Percentiles rank a stretch among this genome's conserved stretches.
Conservation (phyloP, 2,797 vertebrate genomes). For the Megalops cyprinoides region DNA sequence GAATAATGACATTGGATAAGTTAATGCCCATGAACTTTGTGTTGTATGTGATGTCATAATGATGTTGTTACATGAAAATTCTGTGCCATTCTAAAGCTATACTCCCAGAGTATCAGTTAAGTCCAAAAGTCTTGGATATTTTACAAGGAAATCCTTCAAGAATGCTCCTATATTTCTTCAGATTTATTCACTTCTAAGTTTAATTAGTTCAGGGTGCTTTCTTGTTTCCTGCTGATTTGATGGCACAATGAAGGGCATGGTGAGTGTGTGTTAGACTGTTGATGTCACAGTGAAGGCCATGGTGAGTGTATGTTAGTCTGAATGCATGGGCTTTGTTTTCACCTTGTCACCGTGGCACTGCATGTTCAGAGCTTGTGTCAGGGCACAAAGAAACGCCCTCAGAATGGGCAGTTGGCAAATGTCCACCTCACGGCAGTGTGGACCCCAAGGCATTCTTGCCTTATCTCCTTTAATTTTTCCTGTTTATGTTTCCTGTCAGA, state of each 20-base stretch:
- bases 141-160: not conserved
- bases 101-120: not conserved
- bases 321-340: not conserved
- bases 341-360: not conserved
- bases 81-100: not conserved
- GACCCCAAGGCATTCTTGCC: conserved; percentile 45
- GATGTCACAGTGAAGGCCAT: too few species aligned
- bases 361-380: not conserved
- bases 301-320: not conserved
- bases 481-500: conserved; percentile 76
- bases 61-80: too few species aligned
- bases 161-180: too few species aligned
- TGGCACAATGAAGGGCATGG: too few species aligned
- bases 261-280: not conserved
- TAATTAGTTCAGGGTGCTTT: not conserved
- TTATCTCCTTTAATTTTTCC: conserved; percentile 72
- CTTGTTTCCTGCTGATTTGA: too few species aligned
- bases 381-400: not conserved
- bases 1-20: too few species aligned
- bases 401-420: not conserved
- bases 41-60: too few species aligned
- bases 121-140: not conserved
- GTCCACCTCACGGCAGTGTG: conserved; percentile 29
- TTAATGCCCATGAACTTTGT: too few species aligned
- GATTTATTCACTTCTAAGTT: not conserved